Percentiles rank a stretch among this genome's conserved stretches.
These are phyloP conservation scores for Drosophila kanekoi DNA, from an alignment of 2,888 invertebrate species.

Conservation along the genomic window DNA sequence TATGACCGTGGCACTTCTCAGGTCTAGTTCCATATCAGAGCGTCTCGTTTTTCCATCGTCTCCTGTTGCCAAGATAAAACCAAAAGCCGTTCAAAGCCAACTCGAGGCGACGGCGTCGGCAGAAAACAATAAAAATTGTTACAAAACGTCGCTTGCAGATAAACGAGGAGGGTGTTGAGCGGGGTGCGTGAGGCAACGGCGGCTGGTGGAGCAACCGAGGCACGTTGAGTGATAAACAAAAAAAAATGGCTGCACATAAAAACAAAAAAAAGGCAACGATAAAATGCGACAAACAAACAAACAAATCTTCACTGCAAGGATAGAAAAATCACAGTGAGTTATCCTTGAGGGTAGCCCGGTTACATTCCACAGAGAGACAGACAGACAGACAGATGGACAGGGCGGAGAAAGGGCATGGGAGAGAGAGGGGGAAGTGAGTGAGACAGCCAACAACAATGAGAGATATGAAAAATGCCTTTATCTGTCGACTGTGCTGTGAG, in stretches of 20 bases:
- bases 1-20: slow-evolving; percentile 17
- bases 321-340: slow-evolving; percentile 63
- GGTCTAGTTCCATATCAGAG: slow-evolving; percentile 21
- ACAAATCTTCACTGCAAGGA: slow-evolving; percentile 50
- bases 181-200: neutral
- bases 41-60: slow-evolving; percentile 4
- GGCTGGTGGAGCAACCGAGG: slow-evolving; percentile 20
- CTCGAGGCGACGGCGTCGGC: slow-evolving; percentile 45
- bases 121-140: slow-evolving; percentile 77
- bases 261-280: slow-evolving; percentile 53
- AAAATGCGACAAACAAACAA: slow-evolving; percentile 73
- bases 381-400: slow-evolving; percentile 1
- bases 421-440: neutral
- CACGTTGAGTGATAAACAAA: slow-evolving; percentile 69
- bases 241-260: slow-evolving; percentile 70
- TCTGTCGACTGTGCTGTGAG: slow-evolving; percentile 32
- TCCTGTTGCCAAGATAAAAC: slow-evolving; percentile 46
- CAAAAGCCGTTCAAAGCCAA: slow-evolving; percentile 52
- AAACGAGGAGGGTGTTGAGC: slow-evolving; percentile 40
- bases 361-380: slow-evolving; percentile 17
- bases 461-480: slow-evolving; percentile 68
- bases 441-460: slow-evolving; percentile 30
- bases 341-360: slow-evolving; percentile 54
- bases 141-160: slow-evolving; percentile 67
- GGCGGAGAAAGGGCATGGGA: neutral